Conservation (phyloP, 2,888 invertebrate species). For the Ormyrus rosae region DNA sequence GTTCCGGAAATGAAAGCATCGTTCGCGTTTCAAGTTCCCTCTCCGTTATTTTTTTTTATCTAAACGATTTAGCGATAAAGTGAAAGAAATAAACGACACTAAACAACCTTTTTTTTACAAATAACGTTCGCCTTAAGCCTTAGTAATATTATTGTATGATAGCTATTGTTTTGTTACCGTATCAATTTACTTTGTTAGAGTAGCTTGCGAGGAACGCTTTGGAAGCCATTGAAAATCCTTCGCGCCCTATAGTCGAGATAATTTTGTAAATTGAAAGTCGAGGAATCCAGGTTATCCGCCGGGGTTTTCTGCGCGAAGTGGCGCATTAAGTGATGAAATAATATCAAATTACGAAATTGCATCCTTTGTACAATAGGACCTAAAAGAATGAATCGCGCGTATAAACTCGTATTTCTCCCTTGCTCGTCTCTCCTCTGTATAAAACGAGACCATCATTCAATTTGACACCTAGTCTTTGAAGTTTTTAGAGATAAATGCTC, state of each 20-base stretch:
- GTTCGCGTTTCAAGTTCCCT: conserved; percentile 25
- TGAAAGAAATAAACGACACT: conserved; percentile 3
- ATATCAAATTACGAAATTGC: conserved; percentile 32
- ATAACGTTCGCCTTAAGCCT: conserved; percentile 29
- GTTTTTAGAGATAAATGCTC: conserved; percentile 1
- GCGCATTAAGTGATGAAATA: conserved; percentile 28
- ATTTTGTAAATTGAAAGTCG: conserved; percentile 23
- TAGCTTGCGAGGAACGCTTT: not conserved
- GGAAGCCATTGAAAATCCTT: conserved; percentile 2
- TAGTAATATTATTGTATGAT: conserved; percentile 53
- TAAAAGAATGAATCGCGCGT: conserved; percentile 20
- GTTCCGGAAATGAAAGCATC: conserved; percentile 38
- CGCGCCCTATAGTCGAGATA: not conserved
- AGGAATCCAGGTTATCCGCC: conserved; percentile 16
- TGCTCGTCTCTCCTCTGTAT: not conserved
- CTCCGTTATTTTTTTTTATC: too few species aligned
- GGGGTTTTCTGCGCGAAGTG: conserved; percentile 6
- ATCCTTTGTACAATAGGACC: conserved; percentile 35
- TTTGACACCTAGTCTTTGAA: conserved; percentile 8
- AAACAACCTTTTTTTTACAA: conserved; percentile 22
- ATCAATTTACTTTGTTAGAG: conserved; percentile 21
- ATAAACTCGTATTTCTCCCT: conserved; percentile 37
- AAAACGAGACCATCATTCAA: conserved; percentile 41
- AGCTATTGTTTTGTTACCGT: conserved; percentile 55
- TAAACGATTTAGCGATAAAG: conserved; percentile 16